phyloP scores from a whole-genome alignment of 30 jellyfish, hydroid and myxozoan species.

The Mastigias papua region DNA sequence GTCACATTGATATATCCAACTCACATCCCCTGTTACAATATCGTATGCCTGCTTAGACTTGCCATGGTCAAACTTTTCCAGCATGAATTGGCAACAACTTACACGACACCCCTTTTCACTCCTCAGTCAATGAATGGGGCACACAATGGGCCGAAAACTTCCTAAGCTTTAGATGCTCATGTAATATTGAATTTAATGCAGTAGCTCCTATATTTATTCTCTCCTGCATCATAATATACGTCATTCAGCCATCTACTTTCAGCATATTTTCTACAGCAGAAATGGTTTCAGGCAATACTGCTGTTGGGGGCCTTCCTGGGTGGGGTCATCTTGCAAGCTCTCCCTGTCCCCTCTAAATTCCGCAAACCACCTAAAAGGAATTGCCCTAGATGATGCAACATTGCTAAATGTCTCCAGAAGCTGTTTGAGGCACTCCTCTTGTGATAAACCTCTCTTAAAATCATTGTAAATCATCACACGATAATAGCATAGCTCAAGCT shows the following conservation, averaged over 20 bases:
- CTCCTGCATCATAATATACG: conserved; percentile 45
- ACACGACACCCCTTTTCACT: conserved; percentile 43
- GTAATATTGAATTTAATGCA: conserved; percentile 39
- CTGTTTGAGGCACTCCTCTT: neutral
- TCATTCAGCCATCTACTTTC: conserved; percentile 1
- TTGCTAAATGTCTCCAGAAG: neutral
- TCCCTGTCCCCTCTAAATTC: neutral
- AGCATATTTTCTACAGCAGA: neutral
- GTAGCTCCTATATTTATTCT: conserved; percentile 45
- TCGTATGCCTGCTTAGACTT: conserved; percentile 26
- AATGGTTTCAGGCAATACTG: neutral
- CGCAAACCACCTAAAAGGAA: neutral
- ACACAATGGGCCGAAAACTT: conserved; percentile 47
- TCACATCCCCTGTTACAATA: conserved; percentile 29
- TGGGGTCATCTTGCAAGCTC: neutral
- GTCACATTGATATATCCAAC: conserved; percentile 53
- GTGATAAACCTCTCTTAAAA: neutral
- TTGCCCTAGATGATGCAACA: neutral
- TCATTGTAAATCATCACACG: neutral
- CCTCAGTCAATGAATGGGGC: conserved; percentile 36
- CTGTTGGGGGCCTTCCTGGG: neutral
- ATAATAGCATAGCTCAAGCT: too few relatives aligned
- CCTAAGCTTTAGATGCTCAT: conserved; percentile 38
- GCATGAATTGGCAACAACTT: conserved; percentile 39
- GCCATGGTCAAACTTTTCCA: conserved; percentile 24